These are phyloP conservation scores for Galendromus occidentalis DNA, from an alignment of 1,140 invertebrate genomes.

Conservation along the genomic window DNA sequence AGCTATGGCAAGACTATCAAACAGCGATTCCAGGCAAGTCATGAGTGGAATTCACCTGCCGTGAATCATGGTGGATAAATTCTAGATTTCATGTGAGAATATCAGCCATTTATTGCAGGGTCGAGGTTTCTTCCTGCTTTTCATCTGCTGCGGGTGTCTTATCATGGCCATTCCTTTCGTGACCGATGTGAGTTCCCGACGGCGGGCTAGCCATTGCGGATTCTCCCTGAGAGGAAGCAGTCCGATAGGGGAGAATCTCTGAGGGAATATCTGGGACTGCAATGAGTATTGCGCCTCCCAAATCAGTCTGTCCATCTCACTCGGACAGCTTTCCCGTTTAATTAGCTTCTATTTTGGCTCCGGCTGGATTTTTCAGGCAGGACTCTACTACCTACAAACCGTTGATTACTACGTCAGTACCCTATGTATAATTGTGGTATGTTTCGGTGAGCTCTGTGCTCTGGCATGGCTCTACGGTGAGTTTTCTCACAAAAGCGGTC, in stretches of 20 bases:
- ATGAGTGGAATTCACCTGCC: not conserved
- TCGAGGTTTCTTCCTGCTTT: slow-evolving; percentile 62
- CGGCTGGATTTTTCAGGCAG: slow-evolving; percentile 43
- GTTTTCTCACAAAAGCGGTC: too few relatives aligned
- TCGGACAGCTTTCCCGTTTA: too few relatives aligned
- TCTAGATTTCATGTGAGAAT: not conserved
- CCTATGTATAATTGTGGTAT: slow-evolving; percentile 69
- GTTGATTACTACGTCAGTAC: slow-evolving; percentile 80
- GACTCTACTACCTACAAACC: slow-evolving; percentile 76
- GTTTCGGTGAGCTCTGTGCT: slow-evolving; percentile 73
- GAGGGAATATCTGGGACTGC: too few relatives aligned
- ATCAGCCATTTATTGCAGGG: slow-evolving; percentile 32
- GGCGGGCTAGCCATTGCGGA: too few relatives aligned
- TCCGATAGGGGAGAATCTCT: too few relatives aligned
- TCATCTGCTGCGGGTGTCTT: slow-evolving; percentile 60
- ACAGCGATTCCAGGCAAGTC: slow-evolving; percentile 18
- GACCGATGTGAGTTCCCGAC: slow-evolving; percentile 38
- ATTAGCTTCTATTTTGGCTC: too few relatives aligned
- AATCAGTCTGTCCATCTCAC: too few relatives aligned
- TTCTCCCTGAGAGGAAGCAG: too few relatives aligned
- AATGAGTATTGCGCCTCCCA: too few relatives aligned
- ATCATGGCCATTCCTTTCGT: slow-evolving; percentile 63
- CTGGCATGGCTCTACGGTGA: slow-evolving; percentile 65
- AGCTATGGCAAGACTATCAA: slow-evolving; percentile 17
- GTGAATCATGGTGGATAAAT: not conserved